These are phyloP conservation scores for Silurus aristotelis DNA, from an alignment of 2,797 vertebrate genomes.

Conservation along the genomic window DNA sequence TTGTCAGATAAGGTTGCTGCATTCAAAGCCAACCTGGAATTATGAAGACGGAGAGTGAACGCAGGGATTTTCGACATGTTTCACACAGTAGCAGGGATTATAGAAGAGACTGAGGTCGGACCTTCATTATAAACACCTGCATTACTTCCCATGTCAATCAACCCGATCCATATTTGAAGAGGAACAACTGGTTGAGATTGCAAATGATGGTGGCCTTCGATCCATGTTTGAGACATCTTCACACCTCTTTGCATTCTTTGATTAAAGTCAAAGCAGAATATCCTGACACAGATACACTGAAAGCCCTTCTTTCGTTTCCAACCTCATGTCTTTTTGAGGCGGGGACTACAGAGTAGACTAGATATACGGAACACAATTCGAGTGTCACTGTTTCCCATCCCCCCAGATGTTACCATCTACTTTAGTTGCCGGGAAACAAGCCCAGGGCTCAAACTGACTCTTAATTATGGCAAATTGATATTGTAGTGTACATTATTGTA, in stretches of 20 bases:
- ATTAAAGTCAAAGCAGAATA: slow-evolving; percentile 50
- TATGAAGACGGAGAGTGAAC: slow-evolving; percentile 35
- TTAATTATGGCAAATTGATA: neutral
- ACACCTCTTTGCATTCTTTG: neutral
- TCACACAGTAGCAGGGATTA: neutral
- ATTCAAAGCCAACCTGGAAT: slow-evolving; percentile 56
- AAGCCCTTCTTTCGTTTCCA: neutral
- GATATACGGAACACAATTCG: neutral
- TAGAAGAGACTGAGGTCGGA: neutral
- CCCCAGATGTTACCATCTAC: no score
- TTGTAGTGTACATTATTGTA: no score
- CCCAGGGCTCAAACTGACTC: neutral
- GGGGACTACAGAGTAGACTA: neutral
- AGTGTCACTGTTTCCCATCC: no score
- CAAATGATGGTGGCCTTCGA: slow-evolving; percentile 45
- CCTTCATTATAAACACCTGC: slow-evolving; percentile 41
- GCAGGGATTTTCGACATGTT: neutral
- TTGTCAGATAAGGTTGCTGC: slow-evolving; percentile 50
- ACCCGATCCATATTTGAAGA: slow-evolving; percentile 34
- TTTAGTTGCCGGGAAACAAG: neutral
- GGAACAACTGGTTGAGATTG: slow-evolving; percentile 40
- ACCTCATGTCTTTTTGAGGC: neutral
- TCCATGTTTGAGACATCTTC: slow-evolving; percentile 24
- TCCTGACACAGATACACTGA: slow-evolving; percentile 23
- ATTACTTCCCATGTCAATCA: slow-evolving; percentile 45